Base-by-base conservation (phyloP, 2,888 invertebrate genomes). In the Euspilapteryx auroguttella region DNA sequence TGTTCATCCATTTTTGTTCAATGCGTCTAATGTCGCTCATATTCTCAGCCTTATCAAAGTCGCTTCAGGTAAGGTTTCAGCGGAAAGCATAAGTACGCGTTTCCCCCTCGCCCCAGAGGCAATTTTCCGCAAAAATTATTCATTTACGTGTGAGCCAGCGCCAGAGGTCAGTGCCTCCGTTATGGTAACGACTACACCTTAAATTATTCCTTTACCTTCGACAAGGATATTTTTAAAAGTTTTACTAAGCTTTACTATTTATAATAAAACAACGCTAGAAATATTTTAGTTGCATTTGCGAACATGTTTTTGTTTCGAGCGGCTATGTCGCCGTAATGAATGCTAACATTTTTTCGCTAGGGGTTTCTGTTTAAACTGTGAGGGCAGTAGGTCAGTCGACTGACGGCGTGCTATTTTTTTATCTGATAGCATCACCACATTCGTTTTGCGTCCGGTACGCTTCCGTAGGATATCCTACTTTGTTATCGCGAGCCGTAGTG, bases 391-490 rank as follows among this genome's bases (percentile, higher is more conserved):
- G 51, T 53, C 47, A 50, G 39, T 36, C n/a, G n/a, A n/a, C n/a
- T n/a, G 31, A 36, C 34, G 40, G 45, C 37, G 37, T 37, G 21
- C 9, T 22, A 43, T 48, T 55, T 56, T 52, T 44, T 40, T 34
- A 32, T 30, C 34, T 32, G 56, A 61, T 55, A 55, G 30, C 48
- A 61, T 59, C 57, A 38, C 35, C 32, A 41, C 49, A 42, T 45
- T 49, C 45, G 47, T 41, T 38, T 37, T 32, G 36, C 42, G 48
- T 49, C 49, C 51, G 47, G 37, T 37, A 12, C 36, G 46, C 52
- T 58, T 61, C 57, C 59, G 55, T 51, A 50, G 57, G 47, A 56
- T 55, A 59, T 57, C 48, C 58, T 55, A 51, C 47, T 56, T 55
- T 44, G 49, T 57, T 65, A 61, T 62, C 63, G 46, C 31, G 13